A percentile compares a stretch with the other conserved stretches of the same genome.
These are phyloP conservation scores for Tangara arthus DNA, from an alignment of 2,797 vertebrate genomes.

Conservation along the genomic window DNA sequence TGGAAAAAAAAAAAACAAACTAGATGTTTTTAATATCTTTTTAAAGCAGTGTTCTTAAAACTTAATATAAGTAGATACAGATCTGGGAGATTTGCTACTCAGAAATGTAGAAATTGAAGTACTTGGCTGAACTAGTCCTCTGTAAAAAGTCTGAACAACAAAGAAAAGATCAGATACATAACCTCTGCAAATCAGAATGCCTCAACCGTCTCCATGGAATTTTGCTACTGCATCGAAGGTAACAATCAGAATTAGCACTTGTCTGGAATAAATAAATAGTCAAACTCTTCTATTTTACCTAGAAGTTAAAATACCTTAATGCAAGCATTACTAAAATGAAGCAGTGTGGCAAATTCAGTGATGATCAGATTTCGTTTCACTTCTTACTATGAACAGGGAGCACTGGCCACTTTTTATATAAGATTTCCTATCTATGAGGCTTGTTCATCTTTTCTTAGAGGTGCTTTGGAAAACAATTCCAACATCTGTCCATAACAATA, in stretches of 20 bases:
- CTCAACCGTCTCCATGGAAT: not conserved
- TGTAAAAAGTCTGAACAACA: not conserved
- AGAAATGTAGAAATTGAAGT: not conserved
- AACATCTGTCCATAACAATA: not conserved
- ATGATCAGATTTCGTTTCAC: not conserved
- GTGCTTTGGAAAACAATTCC: not conserved
- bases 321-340: not conserved
- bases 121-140: not conserved
- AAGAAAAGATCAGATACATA: not conserved
- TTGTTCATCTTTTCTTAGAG: not conserved
- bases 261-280: not conserved
- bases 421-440: not conserved
- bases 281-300: not conserved
- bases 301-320: not conserved
- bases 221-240: not conserved
- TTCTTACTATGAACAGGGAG: not conserved
- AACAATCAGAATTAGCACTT: not conserved
- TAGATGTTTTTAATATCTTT: accelerated
- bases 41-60: not conserved
- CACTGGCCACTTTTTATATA: not conserved
- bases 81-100: not conserved
- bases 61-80: not conserved
- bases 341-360: not conserved
- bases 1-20: accelerated
- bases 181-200: not conserved